Base-by-base conservation (phyloP, 2,113 vertebrate species). In the Misgurnus mizolepis region DNA sequence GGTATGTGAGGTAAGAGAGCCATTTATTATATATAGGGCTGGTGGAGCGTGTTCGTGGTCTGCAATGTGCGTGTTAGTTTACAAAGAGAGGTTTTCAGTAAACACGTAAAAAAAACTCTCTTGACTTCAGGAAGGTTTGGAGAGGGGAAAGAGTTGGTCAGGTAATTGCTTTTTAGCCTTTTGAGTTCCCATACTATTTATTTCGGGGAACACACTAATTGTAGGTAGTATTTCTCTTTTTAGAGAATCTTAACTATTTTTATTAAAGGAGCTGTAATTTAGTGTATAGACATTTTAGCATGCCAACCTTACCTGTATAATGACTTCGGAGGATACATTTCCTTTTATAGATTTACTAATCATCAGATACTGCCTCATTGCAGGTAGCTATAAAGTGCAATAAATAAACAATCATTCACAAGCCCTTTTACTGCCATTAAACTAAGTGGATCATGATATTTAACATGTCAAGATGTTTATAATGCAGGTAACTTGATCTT, bases 1-100 rank as follows among this genome's bases (percentile, higher is more conserved):
- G 41, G 66, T 80, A 82, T 87, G 85, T 83, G 65, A 81, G 78
- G 64, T 84, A 86, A 82, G 87, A 80, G 82, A 83, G 87, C 91
- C 88, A 93, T 92, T 90, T 88, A 93, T 93, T 91, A 92, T 92
- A 89, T 88, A 93, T 90, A 83, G 80, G 85, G 82, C 86, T 88
- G 87, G 85, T 88, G 84, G 80, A 85, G 86, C 60, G 22, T 86
- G 85, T 89, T 88, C 40, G 85, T 90, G 90, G 84, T 86, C 87
- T 86, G 89, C 71, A 73, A 84, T 85, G 83, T 77, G 89, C 85
- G 86, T 86, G 86, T 86, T 47, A 85, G 85, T 85, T 87, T 87
- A 74, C 76, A 85, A 70, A 88, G 80, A 66, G 88, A 17, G 79
- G 65, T 76, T 62, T 75, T 83, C 65, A 47, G 58, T 56, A 79